Evolutionary conservation across 2,888 invertebrate genomes (phyloP).

Genomic region (Scaptomyza caliginosa): DNA sequence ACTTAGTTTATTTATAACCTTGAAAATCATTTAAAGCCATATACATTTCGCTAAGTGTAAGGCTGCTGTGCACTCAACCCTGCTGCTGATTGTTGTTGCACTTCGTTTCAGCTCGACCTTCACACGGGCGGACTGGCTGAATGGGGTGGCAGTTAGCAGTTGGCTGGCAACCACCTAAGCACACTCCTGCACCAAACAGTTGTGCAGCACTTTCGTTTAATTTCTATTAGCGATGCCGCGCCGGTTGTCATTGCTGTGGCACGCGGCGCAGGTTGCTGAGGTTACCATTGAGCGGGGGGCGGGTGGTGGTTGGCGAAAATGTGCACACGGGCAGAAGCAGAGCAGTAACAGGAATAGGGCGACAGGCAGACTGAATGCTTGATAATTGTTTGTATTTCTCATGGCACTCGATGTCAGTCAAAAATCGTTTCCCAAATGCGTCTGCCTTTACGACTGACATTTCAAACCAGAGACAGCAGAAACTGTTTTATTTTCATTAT

Average conservation of each 20-base stretch:
- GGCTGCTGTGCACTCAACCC: constrained; percentile 7
- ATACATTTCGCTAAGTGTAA: neutral
- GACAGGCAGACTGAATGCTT: constrained; percentile 24
- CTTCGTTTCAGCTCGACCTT: constrained; percentile 61
- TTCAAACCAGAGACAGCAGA: constrained; percentile 5
- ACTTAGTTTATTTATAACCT: too few species aligned
- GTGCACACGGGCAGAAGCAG: neutral
- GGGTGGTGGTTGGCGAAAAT: too few species aligned
- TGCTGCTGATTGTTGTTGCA: constrained; percentile 29
- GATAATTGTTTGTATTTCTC: constrained; percentile 75
- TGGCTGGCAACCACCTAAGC: constrained; percentile 20
- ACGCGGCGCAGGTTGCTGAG: constrained; percentile 76
- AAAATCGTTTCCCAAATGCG: constrained; percentile 56
- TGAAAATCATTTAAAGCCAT: too few species aligned
- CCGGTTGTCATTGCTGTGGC: constrained; percentile 67
- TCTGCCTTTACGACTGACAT: constrained; percentile 20
- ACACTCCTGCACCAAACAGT: neutral
- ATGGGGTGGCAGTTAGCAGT: constrained; percentile 15
- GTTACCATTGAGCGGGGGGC: constrained; percentile 47
- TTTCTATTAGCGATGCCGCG: constrained; percentile 74
- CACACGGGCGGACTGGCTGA: constrained; percentile 43
- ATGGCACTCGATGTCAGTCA: constrained; percentile 78
- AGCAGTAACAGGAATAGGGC: neutral
- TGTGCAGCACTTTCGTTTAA: constrained; percentile 75
- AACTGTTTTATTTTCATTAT: constrained; percentile 2